Conservation (phyloP, 2,888 invertebrate species). For the Orchestes rusci region DNA sequence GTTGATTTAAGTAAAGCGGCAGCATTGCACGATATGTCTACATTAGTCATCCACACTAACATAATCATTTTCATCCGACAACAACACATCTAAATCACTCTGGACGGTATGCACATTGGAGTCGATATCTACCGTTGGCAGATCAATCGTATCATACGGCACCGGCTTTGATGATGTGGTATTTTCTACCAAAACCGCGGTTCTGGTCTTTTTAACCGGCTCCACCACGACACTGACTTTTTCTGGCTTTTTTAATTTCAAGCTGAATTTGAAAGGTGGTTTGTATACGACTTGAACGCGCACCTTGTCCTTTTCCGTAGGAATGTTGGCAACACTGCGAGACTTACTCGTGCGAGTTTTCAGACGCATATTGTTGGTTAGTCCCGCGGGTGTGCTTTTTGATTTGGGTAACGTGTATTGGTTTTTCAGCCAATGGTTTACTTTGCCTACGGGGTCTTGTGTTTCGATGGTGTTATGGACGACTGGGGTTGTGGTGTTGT, state of each 20-base stretch:
- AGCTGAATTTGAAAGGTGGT: constrained; percentile 80
- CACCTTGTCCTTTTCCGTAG: constrained; percentile 57
- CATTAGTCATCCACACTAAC: constrained; percentile 45
- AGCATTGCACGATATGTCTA: too few relatives aligned
- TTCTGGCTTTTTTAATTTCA: constrained; percentile 67
- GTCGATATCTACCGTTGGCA: constrained; percentile 43
- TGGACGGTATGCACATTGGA: constrained; percentile 56
- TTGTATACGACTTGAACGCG: constrained; percentile 80
- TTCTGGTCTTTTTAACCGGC: constrained; percentile 45
- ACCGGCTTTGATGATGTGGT: constrained; percentile 2
- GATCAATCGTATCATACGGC: constrained; percentile 20
- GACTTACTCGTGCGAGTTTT: constrained; percentile 50
- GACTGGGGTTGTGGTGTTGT: constrained; percentile 15
- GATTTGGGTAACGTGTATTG: constrained; percentile 69
- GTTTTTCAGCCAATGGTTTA: constrained; percentile 80
- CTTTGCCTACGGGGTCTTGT: constrained; percentile 60
- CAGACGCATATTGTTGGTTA: constrained; percentile 50
- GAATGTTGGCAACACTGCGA: constrained; percentile 60
- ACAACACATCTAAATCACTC: constrained; percentile 53
- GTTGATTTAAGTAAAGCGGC: too few relatives aligned
- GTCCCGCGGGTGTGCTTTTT: constrained; percentile 73
- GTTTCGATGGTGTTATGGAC: constrained; percentile 37
- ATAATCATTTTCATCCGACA: constrained; percentile 51
- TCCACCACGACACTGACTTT: constrained; percentile 58
- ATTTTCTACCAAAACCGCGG: constrained; percentile 46